A percentile compares a stretch with the other conserved stretches of the same genome.
Conservation (phyloP, 1,140 invertebrate genomes). For the Pristionchus pacificus region DNA sequence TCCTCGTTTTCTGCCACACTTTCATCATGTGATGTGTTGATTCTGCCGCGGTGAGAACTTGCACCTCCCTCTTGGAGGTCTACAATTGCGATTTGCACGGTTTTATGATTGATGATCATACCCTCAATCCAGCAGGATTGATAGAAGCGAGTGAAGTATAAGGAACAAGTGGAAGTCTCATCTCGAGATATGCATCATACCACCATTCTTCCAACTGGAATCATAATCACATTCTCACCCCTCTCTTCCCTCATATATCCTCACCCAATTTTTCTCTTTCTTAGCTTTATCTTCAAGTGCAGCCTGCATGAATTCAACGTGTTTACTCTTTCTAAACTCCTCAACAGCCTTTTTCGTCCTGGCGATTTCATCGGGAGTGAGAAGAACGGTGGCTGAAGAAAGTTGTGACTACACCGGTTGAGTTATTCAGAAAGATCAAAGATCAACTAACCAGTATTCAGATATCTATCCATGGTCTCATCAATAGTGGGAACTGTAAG, state of each 20-base stretch:
- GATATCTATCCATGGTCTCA: constrained; percentile 31
- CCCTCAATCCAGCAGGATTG: too few relatives aligned
- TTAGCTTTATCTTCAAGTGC: constrained; percentile 27
- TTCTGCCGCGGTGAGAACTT: too few relatives aligned
- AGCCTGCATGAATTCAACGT: constrained; percentile 14
- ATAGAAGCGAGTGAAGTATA: constrained; percentile 22
- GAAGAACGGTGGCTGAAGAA: constrained; percentile 23
- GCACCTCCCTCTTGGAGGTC: too few relatives aligned
- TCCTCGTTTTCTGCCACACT: too few relatives aligned
- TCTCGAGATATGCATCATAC: constrained; percentile 35
- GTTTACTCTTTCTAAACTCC: constrained; percentile 19
- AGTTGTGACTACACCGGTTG: too few relatives aligned
- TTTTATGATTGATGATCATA: too few relatives aligned
- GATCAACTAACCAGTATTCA: constrained; percentile 18
- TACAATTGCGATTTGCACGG: too few relatives aligned
- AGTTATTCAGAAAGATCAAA: background rate
- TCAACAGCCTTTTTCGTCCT: constrained; percentile 24
- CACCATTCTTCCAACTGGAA: constrained; percentile 39
- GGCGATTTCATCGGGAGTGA: constrained; percentile 16
- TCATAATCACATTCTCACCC: background rate
- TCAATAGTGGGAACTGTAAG: constrained; percentile 25
- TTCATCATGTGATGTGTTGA: too few relatives aligned
- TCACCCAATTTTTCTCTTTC: constrained; percentile 34
- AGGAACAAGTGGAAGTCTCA: constrained; percentile 27
- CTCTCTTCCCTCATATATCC: background rate